Conservation (phyloP, 2,113 vertebrate species). For the Chascanopsetta lugubris region DNA sequence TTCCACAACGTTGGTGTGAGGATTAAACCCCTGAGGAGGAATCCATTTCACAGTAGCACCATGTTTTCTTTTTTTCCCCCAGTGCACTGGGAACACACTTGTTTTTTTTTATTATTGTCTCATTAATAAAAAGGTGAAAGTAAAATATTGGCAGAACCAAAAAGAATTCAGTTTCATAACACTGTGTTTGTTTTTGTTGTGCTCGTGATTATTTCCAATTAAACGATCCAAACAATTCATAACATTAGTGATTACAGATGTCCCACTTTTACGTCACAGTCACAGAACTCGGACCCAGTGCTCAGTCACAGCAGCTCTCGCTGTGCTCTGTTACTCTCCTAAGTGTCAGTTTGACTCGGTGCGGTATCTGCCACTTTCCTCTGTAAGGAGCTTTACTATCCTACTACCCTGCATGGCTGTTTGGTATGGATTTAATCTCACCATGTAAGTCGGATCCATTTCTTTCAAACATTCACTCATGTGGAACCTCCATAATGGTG, state of each 20-base stretch:
- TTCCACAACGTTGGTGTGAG: constrained; percentile 19
- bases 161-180: too few species aligned
- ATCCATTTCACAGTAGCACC: neutral
- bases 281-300: constrained; percentile 1
- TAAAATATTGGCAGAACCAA: neutral
- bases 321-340: constrained; percentile 34
- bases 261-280: neutral
- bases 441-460: constrained; percentile 59
- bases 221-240: neutral
- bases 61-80: neutral
- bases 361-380: constrained; percentile 48
- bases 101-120: neutral
- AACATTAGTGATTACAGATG: neutral
- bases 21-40: neutral
- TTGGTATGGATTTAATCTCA: constrained; percentile 49
- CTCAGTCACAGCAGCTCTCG: constrained; percentile 17
- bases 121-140: neutral
- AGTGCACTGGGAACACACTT: neutral
- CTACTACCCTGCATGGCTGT: constrained; percentile 36
- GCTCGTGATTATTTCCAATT: too few species aligned
- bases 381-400: constrained; percentile 35
- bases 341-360: constrained; percentile 54
- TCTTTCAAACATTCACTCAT: constrained; percentile 33
- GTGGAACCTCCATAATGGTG: constrained; percentile 40
- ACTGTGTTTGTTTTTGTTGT: too few species aligned